Evolutionary conservation across 2,113 vertebrate genomes (phyloP).

Genomic region (Leptosomus discolor): DNA sequence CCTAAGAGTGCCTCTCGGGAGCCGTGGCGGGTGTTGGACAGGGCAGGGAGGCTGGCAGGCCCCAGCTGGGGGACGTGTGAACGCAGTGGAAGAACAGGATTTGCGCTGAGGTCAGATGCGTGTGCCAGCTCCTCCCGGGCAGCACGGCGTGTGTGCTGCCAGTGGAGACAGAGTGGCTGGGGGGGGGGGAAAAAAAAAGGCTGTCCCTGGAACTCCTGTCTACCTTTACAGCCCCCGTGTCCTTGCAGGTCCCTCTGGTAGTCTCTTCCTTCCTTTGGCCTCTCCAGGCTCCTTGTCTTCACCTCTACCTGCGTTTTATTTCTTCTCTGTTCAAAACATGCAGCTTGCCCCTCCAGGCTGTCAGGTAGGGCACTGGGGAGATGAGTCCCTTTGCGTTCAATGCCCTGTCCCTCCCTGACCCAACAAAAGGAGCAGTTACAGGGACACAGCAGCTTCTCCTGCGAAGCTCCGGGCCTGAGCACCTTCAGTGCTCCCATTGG

Average conservation of each 20-base stretch:
- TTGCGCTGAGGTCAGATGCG: rapidly evolving
- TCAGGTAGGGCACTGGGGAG: rapidly evolving
- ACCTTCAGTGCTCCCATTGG: rapidly evolving
- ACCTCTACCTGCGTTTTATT: rapidly evolving
- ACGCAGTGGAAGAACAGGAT: rapidly evolving
- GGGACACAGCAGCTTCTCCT: not conserved
- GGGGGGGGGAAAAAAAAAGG: no score
- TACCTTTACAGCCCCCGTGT: rapidly evolving
- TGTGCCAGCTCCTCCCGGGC: rapidly evolving
- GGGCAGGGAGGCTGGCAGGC: not conserved
- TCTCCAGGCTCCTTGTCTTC: not conserved
- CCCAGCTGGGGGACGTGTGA: rapidly evolving
- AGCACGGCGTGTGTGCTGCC: rapidly evolving
- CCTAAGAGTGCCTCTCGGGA: no score
- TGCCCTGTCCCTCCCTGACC: rapidly evolving
- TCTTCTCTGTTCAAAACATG: rapidly evolving
- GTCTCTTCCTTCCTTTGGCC: no score
- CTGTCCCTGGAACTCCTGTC: rapidly evolving
- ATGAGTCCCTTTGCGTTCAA: rapidly evolving
- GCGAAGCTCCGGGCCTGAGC: not conserved
- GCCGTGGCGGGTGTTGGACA: rapidly evolving
- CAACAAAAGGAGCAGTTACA: rapidly evolving
- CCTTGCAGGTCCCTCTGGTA: not conserved
- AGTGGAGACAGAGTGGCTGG: rapidly evolving
- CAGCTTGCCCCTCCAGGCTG: rapidly evolving